Evolutionary conservation across 2,797 vertebrate genomes (phyloP), one percentile per base, ranked within the genome.

Genomic region (Acrocephalus scirpaceus): DNA sequence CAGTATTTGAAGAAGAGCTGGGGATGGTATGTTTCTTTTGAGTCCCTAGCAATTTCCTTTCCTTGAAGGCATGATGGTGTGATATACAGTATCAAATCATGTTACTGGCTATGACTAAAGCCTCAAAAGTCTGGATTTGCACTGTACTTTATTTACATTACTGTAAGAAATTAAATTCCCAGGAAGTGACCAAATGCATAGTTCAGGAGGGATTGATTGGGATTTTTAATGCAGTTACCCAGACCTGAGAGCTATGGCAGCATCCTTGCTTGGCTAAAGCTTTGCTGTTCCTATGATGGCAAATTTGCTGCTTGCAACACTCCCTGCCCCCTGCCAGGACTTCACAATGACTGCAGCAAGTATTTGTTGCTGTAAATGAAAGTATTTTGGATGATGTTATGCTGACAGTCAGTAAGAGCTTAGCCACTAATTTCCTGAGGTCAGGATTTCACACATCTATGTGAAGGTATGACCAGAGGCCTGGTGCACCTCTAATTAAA

Each of bases 31-130:
- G 11, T 53, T 61, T 67, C 29, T 32, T 86, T 30, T 26, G 58
- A 57, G 38, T 61, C 0, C 0, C 16, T 26, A 27, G 50, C 10
- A 26, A 3, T 83, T 66, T 40, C 8, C 16, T 79, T 90, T 50
- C 51, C 36, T 51, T 83, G 44, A 22, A 45, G 21, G 34, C 0
- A 3, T 38, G 62, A 8, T 3, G 1, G 0, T 53, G 38, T 44
- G 42, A 40, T 44, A 15, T 6, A 29, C 26, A 17, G 11, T 40
- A 47, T 76, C 44, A 58, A 50, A 25, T 70, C 5, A 1, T 4
- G 3, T 34, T 69, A 27, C 47, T 50, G 42, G 8, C 51, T 69
- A 2, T 17, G 38, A 72, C 29, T 40, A 23, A 45, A 64, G 9
- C 1, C 65, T 88, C 53, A 58, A 42, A 80, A 86, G 27, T 44